phyloP scores from a whole-genome alignment of 1,140 invertebrate genomes.

The Rhysida immarginata region DNA sequence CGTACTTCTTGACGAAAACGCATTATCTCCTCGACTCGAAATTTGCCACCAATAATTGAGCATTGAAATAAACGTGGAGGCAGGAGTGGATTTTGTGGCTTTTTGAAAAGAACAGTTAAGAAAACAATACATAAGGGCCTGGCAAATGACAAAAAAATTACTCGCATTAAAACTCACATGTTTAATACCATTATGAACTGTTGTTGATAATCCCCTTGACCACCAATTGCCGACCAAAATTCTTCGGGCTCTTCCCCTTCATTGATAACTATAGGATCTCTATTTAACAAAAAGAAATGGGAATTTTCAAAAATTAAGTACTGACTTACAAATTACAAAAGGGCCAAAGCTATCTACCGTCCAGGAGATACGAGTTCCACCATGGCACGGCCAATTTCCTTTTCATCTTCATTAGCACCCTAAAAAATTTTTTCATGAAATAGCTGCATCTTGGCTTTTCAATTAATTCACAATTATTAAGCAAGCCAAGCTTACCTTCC shows the following conservation, averaged over 20 bases:
- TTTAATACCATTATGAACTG: constrained; percentile 24
- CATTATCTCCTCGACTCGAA: constrained; percentile 50
- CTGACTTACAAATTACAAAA: too few relatives aligned
- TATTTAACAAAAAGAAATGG: neutral
- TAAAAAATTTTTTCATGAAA: too few relatives aligned
- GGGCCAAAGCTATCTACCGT: too few relatives aligned
- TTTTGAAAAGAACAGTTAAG: neutral
- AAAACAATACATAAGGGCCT: too few relatives aligned
- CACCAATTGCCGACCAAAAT: constrained; percentile 58
- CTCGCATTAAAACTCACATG: constrained; percentile 7
- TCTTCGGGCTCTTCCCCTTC: constrained; percentile 54
- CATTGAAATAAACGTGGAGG: constrained; percentile 47
- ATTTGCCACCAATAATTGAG: constrained; percentile 36
- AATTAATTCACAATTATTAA: neutral
- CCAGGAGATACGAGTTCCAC: constrained; percentile 38
- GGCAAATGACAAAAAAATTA: neutral
- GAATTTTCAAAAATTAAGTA: neutral
- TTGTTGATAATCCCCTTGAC: constrained; percentile 39
- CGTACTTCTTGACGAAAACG: constrained; percentile 37
- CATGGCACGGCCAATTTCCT: constrained; percentile 40
- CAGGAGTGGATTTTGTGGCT: constrained; percentile 25
- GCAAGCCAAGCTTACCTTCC: constrained; percentile 35
- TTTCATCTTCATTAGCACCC: constrained; percentile 49
- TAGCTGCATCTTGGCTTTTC: too few relatives aligned
- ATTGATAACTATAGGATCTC: constrained; percentile 32